Base-by-base conservation (phyloP, 2,113 vertebrate genomes). In the Pituophis catenifer region DNA sequence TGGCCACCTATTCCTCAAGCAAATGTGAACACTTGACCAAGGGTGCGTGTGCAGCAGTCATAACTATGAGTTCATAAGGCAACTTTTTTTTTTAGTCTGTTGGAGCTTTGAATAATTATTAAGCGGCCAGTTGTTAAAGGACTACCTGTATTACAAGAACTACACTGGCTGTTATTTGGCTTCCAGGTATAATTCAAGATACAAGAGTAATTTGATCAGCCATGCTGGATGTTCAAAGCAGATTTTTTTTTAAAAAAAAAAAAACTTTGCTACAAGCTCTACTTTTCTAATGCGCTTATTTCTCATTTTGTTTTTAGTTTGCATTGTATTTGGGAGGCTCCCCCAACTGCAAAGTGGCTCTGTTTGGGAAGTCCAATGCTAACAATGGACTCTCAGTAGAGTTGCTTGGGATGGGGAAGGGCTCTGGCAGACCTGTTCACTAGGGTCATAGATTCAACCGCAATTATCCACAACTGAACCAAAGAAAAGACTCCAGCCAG, bases 391-490 rank as follows among this genome's bases (percentile, higher is more conserved):
- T 48, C 8, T 26, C 7, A 54, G 8, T 33, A 92, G n/a, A 8
- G 11, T 5, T 59, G 55, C 29, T 3, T 75, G 59, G 59, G 4
- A 55, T 33, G 12, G 12, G 12, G 65, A 15, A 15, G n/a, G 2
- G 8, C 29, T 29, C 50, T 59, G 11, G 3, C 2, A 24, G 11
- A 3, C n/a, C 23, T 15, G 3, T 21, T 21, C 58, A 33, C 81
- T 57, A n/a, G 81, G 91, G 95, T 93, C 57, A 86, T 89, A 85
- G 58, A 95, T 95, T 93, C 93, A 55, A 26, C 89, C n/a, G 50
- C 91, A 89, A 88, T 88, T 19, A 93, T 50, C 75, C 93, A 23
- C 62, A 70, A 38, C 65, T 54, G 59, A 90, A 57, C 9, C 81
- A 38, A 86, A 92, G 52, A 90, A 38, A 97, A 91, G 70, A 94